Base-by-base conservation (phyloP, 2,113 vertebrate genomes). In the Melierax canorus region DNA sequence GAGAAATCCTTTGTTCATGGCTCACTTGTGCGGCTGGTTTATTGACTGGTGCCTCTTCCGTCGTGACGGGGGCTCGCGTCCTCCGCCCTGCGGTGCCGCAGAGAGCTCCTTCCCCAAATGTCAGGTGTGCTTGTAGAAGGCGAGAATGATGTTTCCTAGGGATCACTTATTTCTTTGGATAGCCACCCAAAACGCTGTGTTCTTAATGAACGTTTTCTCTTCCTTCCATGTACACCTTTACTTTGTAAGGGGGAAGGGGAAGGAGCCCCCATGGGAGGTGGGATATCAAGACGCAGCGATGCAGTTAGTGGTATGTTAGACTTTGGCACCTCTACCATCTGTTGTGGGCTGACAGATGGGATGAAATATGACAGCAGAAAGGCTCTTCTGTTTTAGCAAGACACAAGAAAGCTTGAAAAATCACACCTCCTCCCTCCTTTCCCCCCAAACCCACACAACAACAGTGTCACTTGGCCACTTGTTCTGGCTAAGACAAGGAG, bases 291-390 rank as follows among this genome's bases (percentile, higher is more conserved):
- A 95, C 16, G 30, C 76, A 75, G 95, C 13, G 7, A 96, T 94
- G 94, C 87, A 94, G 93, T 92, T 55, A 95, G 90, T 95, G 86
- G 97, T 93, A 97, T 97, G 97, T 98, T 95, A 96, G 94, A 98
- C 97, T 97, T 97, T 97, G 97, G 96, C 96, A 78, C 97, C 94
- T 97, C 97, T 94, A 68, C 98, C 98, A 98, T 98, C 98, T 98
- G 98, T 94, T 98, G 93, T 84, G 88, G 90, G 92, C 94, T 98
- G 98, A 98, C 98, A 98, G 98, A 98, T 98, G 98, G 97, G 97
- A 94, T 97, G 97, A 96, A 97, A 94, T 74, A 94, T 97, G 97
- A 98, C 97, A 98, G 98, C 97, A 97, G 98, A 98, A 98, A 98
- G 96, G 95, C 95, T 94, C 97, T 96, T 98, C 97, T 96, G 75